Evolutionary conservation across 2,888 invertebrate genomes (phyloP).

Genomic region (Spatulosminthurus flaviceps): DNA sequence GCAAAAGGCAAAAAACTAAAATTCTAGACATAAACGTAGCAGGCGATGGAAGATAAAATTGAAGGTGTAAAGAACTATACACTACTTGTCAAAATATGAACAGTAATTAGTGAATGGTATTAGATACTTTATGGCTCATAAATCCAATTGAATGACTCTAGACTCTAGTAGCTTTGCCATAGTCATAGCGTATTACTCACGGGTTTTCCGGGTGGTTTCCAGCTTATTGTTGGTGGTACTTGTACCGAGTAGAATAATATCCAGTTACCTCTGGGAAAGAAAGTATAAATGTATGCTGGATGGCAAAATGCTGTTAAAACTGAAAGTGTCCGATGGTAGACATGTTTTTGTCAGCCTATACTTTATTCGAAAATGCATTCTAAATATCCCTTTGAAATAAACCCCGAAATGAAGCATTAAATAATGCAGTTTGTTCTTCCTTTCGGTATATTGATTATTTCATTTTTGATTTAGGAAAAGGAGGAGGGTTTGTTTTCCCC

Average conservation of each 20-base stretch:
- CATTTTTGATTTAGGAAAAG: slow-evolving; percentile 12
- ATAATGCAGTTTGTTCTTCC: slow-evolving; percentile 23
- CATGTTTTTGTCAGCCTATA: neutral
- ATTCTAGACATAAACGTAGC: no score
- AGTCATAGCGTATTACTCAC: neutral
- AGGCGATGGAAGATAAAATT: no score
- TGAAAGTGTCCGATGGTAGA: neutral
- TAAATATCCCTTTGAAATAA: neutral
- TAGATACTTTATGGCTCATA: neutral
- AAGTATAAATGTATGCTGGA: neutral
- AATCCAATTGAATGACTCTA: neutral
- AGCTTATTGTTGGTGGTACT: neutral
- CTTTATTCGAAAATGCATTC: neutral
- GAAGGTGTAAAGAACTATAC: no score
- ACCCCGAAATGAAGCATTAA: slow-evolving; percentile 15
- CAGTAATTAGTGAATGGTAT: no score
- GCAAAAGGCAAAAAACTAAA: no score
- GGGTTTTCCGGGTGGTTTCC: neutral
- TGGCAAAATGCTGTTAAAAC: neutral
- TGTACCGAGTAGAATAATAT: neutral
- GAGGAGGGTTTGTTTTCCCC: slow-evolving; percentile 19
- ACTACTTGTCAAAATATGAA: no score
- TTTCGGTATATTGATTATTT: slow-evolving; percentile 13
- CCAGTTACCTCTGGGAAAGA: neutral
- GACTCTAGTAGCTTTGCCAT: neutral